Base-by-base conservation (phyloP, 2,113 vertebrate genomes). In the Peromyscus maniculatus region DNA sequence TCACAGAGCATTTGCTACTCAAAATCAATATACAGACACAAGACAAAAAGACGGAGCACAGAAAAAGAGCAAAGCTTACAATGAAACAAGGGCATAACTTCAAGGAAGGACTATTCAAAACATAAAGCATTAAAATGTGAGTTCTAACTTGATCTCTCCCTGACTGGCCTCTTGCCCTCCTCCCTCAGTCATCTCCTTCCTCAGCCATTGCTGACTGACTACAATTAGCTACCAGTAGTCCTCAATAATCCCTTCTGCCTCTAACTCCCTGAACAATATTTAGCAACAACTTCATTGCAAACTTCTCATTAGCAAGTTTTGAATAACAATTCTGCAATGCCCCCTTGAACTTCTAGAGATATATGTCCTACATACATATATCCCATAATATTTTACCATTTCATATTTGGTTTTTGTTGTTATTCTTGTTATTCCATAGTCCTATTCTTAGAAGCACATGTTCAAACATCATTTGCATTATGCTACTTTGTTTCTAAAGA, bases 31-130 rank as follows among this genome's bases (percentile, higher is more conserved):
- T 19, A 43, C 13, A 13, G 33, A 93, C 22, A 69, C 9, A 91
- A 84, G 71, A 89, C 21, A 46, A 46, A 84, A 64, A 96, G 95
- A 82, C 1, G 3, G 59, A 89, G 52, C 26, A 93, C 15, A 75
- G 26, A 91, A 93, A 91, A 93, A 69, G 13, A 87, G 87, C 3
- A 33, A 7, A 39, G 43, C 21, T 89, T 92, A 75, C 52, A 24
- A n/a, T 89, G 64, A 78, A 77, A 8, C 10, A 95, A 89, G 75
- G 26, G 83, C 67, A 55, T 87, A 80, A 93, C 71, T 94, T 94
- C 75, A 89, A 95, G 87, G n/a, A 83, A 95, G 31, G 7, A 87
- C 28, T 66, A 36, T 49, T 89, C 33, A 21, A 64, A 96, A 89
- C 24, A 43, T 59, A 88, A 11, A 5, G n/a, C 31, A 72, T n/a